A percentile compares a stretch with the other conserved stretches of the same genome.
phyloP scores from a whole-genome alignment of 2,888 invertebrate species.

The Elegia similella region DNA sequence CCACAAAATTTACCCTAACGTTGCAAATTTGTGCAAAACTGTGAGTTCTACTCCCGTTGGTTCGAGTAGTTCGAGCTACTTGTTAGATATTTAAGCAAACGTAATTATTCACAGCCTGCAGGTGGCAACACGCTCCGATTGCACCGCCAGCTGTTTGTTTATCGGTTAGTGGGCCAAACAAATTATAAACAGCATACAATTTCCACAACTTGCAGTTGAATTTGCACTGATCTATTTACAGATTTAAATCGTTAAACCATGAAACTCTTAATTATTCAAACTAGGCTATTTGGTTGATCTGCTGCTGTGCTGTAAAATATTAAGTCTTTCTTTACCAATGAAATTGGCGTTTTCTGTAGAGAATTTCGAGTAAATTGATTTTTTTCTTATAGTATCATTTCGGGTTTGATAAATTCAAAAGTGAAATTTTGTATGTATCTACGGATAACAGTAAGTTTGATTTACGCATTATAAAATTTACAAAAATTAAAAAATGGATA shows the following conservation, averaged over 20 bases:
- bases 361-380: no score
- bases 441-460: no score
- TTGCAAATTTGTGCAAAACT: no score
- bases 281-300: not conserved
- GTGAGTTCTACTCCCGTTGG: no score
- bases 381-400: no score
- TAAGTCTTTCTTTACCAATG: no score
- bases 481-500: no score
- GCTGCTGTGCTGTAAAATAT: not conserved
- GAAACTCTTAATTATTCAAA: not conserved
- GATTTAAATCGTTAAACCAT: not conserved
- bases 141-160: conserved; percentile 58
- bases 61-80: conserved; percentile 4
- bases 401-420: no score
- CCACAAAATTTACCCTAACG: no score
- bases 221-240: not conserved
- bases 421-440: no score
- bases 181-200: conserved; percentile 11
- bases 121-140: conserved; percentile 66
- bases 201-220: conserved; percentile 2
- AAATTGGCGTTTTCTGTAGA: no score
- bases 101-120: conserved; percentile 50
- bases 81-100: conserved; percentile 14
- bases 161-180: conserved; percentile 61
- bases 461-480: no score